These are phyloP conservation scores for Nyctibius bracteatus DNA, from an alignment of 2,113 vertebrate species.

Conservation along the genomic window DNA sequence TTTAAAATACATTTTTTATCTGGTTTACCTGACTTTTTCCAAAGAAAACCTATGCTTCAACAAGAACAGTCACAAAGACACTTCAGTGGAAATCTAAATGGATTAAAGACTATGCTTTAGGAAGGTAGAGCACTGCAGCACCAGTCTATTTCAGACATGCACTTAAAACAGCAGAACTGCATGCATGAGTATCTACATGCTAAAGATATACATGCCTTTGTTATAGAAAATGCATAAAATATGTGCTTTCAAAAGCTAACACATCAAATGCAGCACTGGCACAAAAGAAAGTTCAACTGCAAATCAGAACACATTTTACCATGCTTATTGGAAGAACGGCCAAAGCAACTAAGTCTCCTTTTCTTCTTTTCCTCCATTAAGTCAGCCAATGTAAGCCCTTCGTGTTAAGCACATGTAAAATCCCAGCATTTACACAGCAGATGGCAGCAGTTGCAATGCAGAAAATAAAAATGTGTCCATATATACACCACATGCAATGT, in stretches of 20 bases:
- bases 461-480: conserved; percentile 41
- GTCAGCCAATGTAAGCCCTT: conserved; percentile 96
- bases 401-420: conserved; percentile 85
- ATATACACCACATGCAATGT: conserved; percentile 29
- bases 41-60: background rate
- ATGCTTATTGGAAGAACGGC: conserved; percentile 92
- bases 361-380: conserved; percentile 95
- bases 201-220: background rate
- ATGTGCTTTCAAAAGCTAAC: background rate
- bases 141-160: conserved; percentile 46
- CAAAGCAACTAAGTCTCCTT: conserved; percentile 93
- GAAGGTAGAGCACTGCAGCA: conserved; percentile 13
- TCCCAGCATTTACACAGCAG: conserved; percentile 84
- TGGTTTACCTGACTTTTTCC: conserved; percentile 4
- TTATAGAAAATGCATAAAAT: background rate
- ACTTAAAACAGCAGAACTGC: conserved; percentile 28
- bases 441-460: conserved; percentile 82
- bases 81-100: background rate
- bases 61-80: background rate
- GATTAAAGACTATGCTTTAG: background rate
- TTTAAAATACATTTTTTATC: conserved; percentile 1
- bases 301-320: conserved; percentile 85
- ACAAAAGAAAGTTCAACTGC: conserved; percentile 53
- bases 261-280: conserved; percentile 20
- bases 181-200: conserved; percentile 48